Percentiles rank a stretch among this genome's conserved stretches.
Conservation (phyloP, 2,888 invertebrate genomes). For the Mythimna impura region DNA sequence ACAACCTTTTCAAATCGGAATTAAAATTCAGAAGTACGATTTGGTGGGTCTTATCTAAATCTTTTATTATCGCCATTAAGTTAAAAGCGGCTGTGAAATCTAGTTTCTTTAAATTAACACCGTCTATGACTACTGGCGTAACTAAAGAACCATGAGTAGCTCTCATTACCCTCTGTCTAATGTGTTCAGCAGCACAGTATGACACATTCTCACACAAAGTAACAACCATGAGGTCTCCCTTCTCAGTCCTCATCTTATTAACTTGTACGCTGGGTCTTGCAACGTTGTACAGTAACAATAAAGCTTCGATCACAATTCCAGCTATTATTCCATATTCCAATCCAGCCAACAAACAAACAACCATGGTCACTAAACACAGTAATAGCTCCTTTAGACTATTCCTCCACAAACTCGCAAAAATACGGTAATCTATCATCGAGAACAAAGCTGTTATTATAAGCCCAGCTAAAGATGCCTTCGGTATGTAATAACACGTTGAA, state of each 20-base stretch:
- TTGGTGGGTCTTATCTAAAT: constrained; percentile 76
- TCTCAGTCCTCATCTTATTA: constrained; percentile 68
- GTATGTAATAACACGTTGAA: constrained; percentile 95
- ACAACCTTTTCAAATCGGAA: constrained; percentile 73
- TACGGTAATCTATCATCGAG: constrained; percentile 94
- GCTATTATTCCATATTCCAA: constrained; percentile 84
- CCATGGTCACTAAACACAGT: constrained; percentile 74
- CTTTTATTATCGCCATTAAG: constrained; percentile 78
- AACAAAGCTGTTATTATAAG: constrained; percentile 97
- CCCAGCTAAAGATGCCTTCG: constrained; percentile 96
- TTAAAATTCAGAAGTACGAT: constrained; percentile 81
- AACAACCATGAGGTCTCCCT: constrained; percentile 74
- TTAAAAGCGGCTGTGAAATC: constrained; percentile 85
- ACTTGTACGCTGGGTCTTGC: constrained; percentile 78
- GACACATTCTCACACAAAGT: constrained; percentile 76
- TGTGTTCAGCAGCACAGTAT: constrained; percentile 84
- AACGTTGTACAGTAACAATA: constrained; percentile 77
- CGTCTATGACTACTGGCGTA: constrained; percentile 79
- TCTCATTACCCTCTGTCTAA: constrained; percentile 73
- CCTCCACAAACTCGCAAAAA: constrained; percentile 92
- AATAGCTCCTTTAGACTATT: constrained; percentile 92
- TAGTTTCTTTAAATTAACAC: constrained; percentile 76
- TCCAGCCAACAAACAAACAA: constrained; percentile 76
- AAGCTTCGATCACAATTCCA: constrained; percentile 80
- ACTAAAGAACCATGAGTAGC: constrained; percentile 67